Conservation (phyloP, 2,113 vertebrate species). For the Archocentrus centrarchus region DNA sequence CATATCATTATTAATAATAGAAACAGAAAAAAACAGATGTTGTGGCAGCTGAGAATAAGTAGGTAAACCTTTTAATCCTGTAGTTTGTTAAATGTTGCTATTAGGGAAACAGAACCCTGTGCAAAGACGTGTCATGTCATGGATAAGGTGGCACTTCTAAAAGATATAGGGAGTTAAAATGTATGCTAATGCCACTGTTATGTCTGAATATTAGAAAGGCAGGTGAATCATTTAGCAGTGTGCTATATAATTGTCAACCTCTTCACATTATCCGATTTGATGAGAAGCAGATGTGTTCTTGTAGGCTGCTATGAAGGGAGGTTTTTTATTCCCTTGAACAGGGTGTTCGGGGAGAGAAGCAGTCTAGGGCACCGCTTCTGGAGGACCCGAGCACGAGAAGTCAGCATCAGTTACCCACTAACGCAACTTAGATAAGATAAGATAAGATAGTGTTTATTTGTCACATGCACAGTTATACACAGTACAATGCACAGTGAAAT, state of each 20-base stretch:
- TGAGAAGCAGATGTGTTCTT: slow-evolving; percentile 44
- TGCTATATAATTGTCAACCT: neutral
- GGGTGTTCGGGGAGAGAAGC: slow-evolving; percentile 52
- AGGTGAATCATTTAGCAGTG: slow-evolving; percentile 14
- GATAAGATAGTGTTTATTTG: too few relatives aligned
- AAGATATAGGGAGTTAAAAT: neutral
- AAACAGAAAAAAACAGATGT: neutral
- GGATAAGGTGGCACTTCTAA: rapidly evolving
- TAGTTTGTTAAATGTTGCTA: neutral
- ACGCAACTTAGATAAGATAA: too few relatives aligned
- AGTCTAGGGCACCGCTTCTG: neutral
- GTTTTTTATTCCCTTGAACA: slow-evolving; percentile 15
- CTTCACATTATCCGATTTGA: slow-evolving; percentile 13
- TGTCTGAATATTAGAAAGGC: neutral
- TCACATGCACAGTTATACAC: too few relatives aligned
- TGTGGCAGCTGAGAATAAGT: neutral
- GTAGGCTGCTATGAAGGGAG: slow-evolving; percentile 9
- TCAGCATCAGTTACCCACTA: neutral
- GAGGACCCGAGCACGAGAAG: neutral
- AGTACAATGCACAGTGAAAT: too few relatives aligned
- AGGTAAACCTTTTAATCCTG: neutral
- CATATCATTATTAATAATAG: neutral
- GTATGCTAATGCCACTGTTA: neutral
- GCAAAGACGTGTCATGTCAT: neutral
- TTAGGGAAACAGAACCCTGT: neutral